phyloP scores from a whole-genome alignment of 2,797 vertebrate species.

The Nannoperca obscura region DNA sequence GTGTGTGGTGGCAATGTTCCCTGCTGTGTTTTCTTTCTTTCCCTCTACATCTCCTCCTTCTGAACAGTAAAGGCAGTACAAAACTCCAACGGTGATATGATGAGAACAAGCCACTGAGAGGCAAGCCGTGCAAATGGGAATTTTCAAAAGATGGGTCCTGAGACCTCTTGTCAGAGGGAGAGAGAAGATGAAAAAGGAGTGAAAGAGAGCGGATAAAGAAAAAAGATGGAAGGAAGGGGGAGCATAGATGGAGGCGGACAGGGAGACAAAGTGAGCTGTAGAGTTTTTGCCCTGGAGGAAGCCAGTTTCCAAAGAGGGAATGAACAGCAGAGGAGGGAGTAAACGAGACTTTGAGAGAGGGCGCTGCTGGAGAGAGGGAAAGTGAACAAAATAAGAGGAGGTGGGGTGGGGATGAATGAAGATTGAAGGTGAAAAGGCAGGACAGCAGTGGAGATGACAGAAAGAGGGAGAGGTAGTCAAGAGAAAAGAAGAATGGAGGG shows the following conservation, averaged over 20 bases:
- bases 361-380: conserved; percentile 39
- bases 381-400: conserved; percentile 24
- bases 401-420: conserved; percentile 15
- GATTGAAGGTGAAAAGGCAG: conserved; percentile 37
- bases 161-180: conserved; percentile 67
- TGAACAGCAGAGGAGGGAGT: conserved; percentile 66
- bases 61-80: conserved; percentile 43
- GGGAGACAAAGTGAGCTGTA: conserved; percentile 73
- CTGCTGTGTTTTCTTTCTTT: conserved; percentile 36
- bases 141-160: conserved; percentile 65
- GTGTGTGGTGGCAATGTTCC: conserved; percentile 23
- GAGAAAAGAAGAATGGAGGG: conserved; percentile 17
- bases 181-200: conserved; percentile 46
- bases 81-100: conserved; percentile 60
- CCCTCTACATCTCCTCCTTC: conserved; percentile 17
- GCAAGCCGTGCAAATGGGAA: conserved; percentile 67
- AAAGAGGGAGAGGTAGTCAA: neutral
- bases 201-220: conserved; percentile 61
- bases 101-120: conserved; percentile 59
- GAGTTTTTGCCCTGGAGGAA: conserved; percentile 75
- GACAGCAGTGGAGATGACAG: conserved; percentile 13
- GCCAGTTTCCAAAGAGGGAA: conserved; percentile 65
- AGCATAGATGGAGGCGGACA: conserved; percentile 66
- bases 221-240: conserved; percentile 58
- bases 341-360: conserved; percentile 73